These are phyloP conservation scores for Phalacrocorax pelagicus DNA, from an alignment of 2,113 vertebrate genomes.

Conservation along the genomic window DNA sequence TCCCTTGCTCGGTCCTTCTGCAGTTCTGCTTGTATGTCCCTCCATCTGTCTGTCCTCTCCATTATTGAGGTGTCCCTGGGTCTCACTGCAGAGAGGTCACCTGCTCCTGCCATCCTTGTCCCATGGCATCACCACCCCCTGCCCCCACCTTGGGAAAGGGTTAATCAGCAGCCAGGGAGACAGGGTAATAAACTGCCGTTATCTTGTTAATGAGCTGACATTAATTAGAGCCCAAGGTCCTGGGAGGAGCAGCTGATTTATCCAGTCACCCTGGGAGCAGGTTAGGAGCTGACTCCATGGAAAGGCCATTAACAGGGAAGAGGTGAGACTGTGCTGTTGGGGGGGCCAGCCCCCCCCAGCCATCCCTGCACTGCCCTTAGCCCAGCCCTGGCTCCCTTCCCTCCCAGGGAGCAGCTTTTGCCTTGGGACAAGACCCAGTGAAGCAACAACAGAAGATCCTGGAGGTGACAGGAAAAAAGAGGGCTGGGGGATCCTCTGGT, in stretches of 20 bases:
- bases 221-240: constrained; percentile 87
- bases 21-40: background rate
- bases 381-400: background rate
- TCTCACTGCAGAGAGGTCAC: background rate
- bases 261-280: constrained; percentile 53
- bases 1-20: background rate
- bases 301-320: constrained; percentile 65
- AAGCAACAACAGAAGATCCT: background rate
- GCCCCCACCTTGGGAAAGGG: background rate
- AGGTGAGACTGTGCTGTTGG: background rate
- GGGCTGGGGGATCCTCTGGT: background rate
- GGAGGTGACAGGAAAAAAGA: background rate
- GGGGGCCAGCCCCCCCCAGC: no score
- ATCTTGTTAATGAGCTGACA: constrained; percentile 86
- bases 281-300: constrained; percentile 75
- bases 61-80: background rate
- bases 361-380: background rate
- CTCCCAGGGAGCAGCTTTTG: background rate
- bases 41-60: background rate
- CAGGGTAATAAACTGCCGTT: constrained; percentile 79
- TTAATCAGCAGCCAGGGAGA: constrained; percentile 80
- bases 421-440: background rate
- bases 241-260: constrained; percentile 75
- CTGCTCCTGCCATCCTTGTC: background rate
- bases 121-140: background rate